Evolutionary conservation across 2,888 invertebrate genomes (phyloP).

Genomic region (Polydrusus pterygomalis): DNA sequence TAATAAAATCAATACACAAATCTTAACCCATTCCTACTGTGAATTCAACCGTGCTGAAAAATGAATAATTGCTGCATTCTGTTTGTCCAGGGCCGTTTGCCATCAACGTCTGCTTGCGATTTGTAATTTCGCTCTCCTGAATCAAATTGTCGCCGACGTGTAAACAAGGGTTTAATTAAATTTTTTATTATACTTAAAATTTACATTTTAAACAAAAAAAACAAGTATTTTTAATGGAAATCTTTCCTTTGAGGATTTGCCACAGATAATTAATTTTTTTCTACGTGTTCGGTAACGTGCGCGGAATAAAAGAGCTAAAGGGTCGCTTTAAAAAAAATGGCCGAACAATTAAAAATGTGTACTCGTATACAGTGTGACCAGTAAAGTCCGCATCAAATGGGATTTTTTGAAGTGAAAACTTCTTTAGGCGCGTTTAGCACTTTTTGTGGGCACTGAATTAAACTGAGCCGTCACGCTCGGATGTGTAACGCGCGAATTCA

Average conservation of each 20-base stretch:
- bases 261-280: neutral
- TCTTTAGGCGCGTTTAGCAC: too few relatives aligned
- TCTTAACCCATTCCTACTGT: neutral
- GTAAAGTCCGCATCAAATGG: too few relatives aligned
- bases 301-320: too few relatives aligned
- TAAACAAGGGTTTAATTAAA: slow-evolving; percentile 43
- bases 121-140: slow-evolving; percentile 35
- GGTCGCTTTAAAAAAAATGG: too few relatives aligned
- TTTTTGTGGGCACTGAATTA: too few relatives aligned
- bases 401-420: too few relatives aligned
- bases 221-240: neutral
- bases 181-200: slow-evolving; percentile 26
- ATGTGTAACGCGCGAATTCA: too few relatives aligned
- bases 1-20: neutral
- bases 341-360: too few relatives aligned
- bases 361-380: too few relatives aligned
- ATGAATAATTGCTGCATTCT: slow-evolving; percentile 47
- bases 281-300: neutral
- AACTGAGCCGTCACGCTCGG: too few relatives aligned
- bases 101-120: slow-evolving; percentile 39
- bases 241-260: neutral
- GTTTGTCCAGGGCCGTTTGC: slow-evolving; percentile 28
- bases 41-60: neutral
- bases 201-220: neutral
- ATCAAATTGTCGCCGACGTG: slow-evolving; percentile 14